Percentiles rank a stretch among this genome's conserved stretches.
Conservation (phyloP, 2,888 invertebrate genomes). For the Arctia plantaginis region DNA sequence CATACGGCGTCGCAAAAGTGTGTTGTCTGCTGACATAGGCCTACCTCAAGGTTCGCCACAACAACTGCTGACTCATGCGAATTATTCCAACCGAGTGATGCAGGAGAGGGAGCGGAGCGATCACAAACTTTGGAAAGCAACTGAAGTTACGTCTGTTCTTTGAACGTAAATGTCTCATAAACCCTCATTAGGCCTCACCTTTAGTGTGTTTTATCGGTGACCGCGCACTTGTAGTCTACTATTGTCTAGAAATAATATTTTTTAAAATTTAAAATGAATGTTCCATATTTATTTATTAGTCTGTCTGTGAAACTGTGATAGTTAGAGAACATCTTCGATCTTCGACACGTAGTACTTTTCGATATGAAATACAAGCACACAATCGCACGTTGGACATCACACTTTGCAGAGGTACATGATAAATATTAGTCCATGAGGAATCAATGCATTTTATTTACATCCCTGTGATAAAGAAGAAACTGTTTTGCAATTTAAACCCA, state of each 20-base stretch:
- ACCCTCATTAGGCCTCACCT: not conserved
- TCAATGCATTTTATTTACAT: slow-evolving; percentile 7
- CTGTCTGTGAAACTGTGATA: not conserved
- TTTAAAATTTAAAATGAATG: not conserved
- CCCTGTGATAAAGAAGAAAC: not conserved
- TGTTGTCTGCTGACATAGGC: not conserved
- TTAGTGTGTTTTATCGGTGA: not conserved
- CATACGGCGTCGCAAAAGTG: not conserved
- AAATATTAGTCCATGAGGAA: not conserved
- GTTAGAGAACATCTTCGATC: not conserved
- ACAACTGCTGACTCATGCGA: too few species aligned
- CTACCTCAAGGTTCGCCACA: too few species aligned
- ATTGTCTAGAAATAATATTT: not conserved
- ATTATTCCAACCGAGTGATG: too few species aligned
- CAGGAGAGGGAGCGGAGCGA: too few species aligned
- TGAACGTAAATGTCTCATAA: not conserved
- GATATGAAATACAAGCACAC: not conserved
- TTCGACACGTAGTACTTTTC: not conserved
- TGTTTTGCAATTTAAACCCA: not conserved
- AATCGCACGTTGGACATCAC: not conserved
- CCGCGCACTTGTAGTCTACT: not conserved
- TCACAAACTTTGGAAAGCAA: not conserved
- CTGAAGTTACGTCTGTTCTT: too few species aligned
- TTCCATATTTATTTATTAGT: not conserved
- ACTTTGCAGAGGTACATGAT: not conserved